Evolutionary conservation across 2,797 vertebrate genomes (phyloP), one percentile per base, ranked within the genome.

Genomic region (Takifugu ocellatus): DNA sequence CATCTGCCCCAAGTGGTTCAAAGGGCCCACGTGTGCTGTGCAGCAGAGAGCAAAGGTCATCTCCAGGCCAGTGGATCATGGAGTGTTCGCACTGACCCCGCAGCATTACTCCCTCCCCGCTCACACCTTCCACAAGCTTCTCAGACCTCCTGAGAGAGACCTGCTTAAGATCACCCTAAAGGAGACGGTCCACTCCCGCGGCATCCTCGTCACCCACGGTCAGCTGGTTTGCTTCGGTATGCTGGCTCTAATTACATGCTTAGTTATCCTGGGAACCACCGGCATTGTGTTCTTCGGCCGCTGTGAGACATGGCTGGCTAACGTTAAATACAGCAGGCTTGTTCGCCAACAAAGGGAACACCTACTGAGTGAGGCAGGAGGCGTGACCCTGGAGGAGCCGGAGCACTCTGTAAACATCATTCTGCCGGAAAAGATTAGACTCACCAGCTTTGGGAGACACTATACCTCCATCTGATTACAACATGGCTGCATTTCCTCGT

Each of bases 171-270:
- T 97, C 83, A 93, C 94, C 33, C 84, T 94, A 74, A 95, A 94
- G 82, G 93, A 96, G 86, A 91, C 93, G 0, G 91, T 91, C 44
- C 92, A 92, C 77, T 84, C 86, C 1, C 83, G 88, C 0, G 82
- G 88, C 5, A 79, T 92, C 3, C 89, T 94, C 31, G 90, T 94
- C 78, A 94, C 89, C 61, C 93, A 92, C 68, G 94, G 92, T 56
- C 95, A 97, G 82, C 88, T 97, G 31, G 77, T 98, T 70, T 98
- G 96, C 81, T 97, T 99, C 68, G 91, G 93, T 51, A 87, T 97
- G 57, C 90, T 99, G 72, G 95, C 93, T 39, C 87, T 97, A 69
- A 93, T 99, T 56, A 97, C 96, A 0, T 94, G 94, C 66, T 88
- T 98, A 63, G 93, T 98, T 61, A 92, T 99, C 57, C 85, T 98